Evolutionary conservation across 2,797 vertebrate species (phyloP).

Genomic region (Oryzias dopingdopingensis): DNA sequence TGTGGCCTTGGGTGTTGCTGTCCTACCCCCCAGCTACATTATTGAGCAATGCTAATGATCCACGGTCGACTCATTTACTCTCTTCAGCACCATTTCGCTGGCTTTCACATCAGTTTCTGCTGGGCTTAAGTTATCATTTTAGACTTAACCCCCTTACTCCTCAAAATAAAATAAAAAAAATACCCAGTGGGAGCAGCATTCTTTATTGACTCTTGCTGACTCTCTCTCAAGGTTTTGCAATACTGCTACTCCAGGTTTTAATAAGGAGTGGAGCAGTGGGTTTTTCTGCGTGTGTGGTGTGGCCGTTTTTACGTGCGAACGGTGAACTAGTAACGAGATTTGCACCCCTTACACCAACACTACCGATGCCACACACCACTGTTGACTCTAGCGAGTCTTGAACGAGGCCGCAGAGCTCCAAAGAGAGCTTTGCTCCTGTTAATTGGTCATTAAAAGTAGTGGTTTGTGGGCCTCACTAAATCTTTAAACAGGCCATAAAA

Average conservation of each 20-base stretch:
- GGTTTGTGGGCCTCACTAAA: constrained; percentile 79
- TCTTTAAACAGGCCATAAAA: constrained; percentile 84
- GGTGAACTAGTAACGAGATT: constrained; percentile 68
- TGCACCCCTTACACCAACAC: constrained; percentile 43
- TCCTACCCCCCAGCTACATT: constrained; percentile 79
- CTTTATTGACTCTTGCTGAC: constrained; percentile 64
- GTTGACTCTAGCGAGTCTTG: constrained; percentile 79
- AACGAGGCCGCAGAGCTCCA: constrained; percentile 60
- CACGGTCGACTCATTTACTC: constrained; percentile 74
- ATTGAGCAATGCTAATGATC: constrained; percentile 82
- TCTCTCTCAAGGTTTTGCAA: constrained; percentile 60
- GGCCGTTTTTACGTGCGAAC: constrained; percentile 41
- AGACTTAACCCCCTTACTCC: constrained; percentile 41
- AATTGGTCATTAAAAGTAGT: constrained; percentile 85
- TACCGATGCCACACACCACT: constrained; percentile 46
- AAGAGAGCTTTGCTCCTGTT: constrained; percentile 76
- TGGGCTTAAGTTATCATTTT: constrained; percentile 60
- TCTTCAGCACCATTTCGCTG: constrained; percentile 67
- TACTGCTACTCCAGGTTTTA: constrained; percentile 52
- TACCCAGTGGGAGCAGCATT: constrained; percentile 66
- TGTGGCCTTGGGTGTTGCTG: constrained; percentile 75
- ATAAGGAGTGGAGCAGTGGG: constrained; percentile 70
- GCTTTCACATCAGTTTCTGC: constrained; percentile 54
- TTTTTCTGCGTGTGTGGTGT: constrained; percentile 28
- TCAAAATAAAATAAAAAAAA: constrained; percentile 9